Evolutionary conservation across 2,888 invertebrate genomes (phyloP).

Genomic region (Dryobotodes eremita): DNA sequence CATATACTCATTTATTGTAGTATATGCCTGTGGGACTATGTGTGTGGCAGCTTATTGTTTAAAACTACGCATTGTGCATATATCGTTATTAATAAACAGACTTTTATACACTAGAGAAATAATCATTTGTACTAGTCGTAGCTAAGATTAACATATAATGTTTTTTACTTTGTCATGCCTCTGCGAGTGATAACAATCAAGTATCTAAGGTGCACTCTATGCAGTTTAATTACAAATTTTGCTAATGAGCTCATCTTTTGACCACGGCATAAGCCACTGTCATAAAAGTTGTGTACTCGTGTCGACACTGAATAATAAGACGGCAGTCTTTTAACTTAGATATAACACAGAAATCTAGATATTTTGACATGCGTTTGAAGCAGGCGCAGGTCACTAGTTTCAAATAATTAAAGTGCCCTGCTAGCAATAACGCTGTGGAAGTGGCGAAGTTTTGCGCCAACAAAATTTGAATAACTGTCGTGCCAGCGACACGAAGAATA

Average conservation of each 20-base stretch:
- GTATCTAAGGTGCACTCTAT: neutral
- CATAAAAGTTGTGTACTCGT: no score
- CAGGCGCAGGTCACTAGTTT: no score
- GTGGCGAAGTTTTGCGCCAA: neutral
- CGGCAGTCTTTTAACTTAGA: no score
- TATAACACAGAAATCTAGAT: no score
- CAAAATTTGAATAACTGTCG: neutral
- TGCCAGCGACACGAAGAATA: no score
- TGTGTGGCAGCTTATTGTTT: constrained; percentile 3
- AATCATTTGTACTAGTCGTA: neutral
- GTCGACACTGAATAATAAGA: no score
- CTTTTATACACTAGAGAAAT: constrained; percentile 13
- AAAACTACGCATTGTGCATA: neutral
- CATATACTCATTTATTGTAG: neutral
- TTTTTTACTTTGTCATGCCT: neutral
- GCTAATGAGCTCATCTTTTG: no score
- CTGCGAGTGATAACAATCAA: neutral
- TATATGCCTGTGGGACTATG: neutral
- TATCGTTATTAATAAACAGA: neutral
- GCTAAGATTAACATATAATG: constrained; percentile 43
- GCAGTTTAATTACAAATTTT: neutral
- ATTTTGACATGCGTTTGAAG: no score
- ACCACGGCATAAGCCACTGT: no score
- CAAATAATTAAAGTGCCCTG: neutral
- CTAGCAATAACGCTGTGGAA: neutral